Percentiles rank a stretch among this genome's conserved stretches.
Evolutionary conservation across 2,113 vertebrate species (phyloP).

Genomic region (Brachirus orientalis): DNA sequence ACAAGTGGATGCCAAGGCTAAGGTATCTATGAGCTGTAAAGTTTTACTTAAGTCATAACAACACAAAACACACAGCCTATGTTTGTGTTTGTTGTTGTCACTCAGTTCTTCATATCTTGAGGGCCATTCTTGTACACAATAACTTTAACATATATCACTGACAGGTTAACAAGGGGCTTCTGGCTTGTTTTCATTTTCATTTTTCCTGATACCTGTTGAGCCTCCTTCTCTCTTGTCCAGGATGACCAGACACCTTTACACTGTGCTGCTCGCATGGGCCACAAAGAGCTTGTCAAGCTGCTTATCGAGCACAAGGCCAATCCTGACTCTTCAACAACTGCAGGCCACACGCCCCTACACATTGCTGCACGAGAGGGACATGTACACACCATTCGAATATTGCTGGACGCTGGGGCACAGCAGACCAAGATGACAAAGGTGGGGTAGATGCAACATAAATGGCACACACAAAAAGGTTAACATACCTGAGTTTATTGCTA

Average conservation of each 20-base stretch:
- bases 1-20: conserved; percentile 95
- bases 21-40: conserved; percentile 76
- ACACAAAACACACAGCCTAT: neutral
- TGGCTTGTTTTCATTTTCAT: neutral
- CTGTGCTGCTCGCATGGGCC: conserved; percentile 95
- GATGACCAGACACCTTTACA: conserved; percentile 98
- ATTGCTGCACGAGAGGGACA: conserved; percentile 92
- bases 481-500: neutral
- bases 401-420: conserved; percentile 90
- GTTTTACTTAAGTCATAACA: neutral
- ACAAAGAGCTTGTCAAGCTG: conserved; percentile 90
- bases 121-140: neutral
- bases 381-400: conserved; percentile 85
- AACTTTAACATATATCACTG: neutral
- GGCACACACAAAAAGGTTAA: too few relatives aligned
- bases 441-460: neutral
- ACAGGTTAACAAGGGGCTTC: too few relatives aligned
- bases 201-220: neutral
- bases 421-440: conserved; percentile 98
- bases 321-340: conserved; percentile 91
- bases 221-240: conserved; percentile 65
- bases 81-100: too few relatives aligned
- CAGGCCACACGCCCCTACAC: conserved; percentile 94
- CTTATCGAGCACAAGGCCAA: conserved; percentile 89
- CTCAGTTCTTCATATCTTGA: too few relatives aligned